Evolutionary conservation across 1,140 invertebrate genomes (phyloP).

Genomic region (Dendroctonus valens): DNA sequence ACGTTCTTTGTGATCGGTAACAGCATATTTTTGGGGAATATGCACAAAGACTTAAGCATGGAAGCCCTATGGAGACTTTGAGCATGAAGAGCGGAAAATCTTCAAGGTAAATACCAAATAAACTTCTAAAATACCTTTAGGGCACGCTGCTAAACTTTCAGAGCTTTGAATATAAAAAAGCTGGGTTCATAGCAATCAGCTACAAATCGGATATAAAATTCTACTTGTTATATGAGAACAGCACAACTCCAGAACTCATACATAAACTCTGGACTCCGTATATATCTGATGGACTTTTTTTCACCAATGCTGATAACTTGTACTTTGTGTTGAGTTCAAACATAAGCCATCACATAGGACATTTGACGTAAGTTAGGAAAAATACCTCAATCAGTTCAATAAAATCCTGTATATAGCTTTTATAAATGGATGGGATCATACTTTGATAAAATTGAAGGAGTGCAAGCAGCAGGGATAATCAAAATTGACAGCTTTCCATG

Average conservation of each 20-base stretch:
- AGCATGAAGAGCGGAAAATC: not conserved
- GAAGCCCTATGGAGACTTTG: constrained; percentile 11
- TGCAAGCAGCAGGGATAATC: constrained; percentile 17
- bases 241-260: constrained; percentile 3
- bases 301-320: constrained; percentile 30
- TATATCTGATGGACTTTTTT: constrained; percentile 30
- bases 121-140: too few relatives aligned
- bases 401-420: constrained; percentile 17
- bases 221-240: not conserved
- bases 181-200: constrained; percentile 11
- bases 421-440: constrained; percentile 39
- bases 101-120: constrained; percentile 10
- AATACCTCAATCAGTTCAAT: not conserved
- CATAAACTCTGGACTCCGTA: constrained; percentile 16
- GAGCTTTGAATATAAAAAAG: constrained; percentile 16
- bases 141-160: not conserved
- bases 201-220: constrained; percentile 1
- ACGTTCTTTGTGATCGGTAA: constrained; percentile 18
- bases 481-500: constrained; percentile 23
- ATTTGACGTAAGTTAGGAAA: constrained; percentile 19
- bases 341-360: constrained; percentile 5
- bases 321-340: constrained; percentile 33
- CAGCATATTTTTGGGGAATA: constrained; percentile 12
- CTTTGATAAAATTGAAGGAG: constrained; percentile 37
- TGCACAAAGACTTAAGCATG: constrained; percentile 6